These are phyloP conservation scores for Ambastaia sidthimunki DNA, from an alignment of 2,797 vertebrate species.

Conservation along the genomic window DNA sequence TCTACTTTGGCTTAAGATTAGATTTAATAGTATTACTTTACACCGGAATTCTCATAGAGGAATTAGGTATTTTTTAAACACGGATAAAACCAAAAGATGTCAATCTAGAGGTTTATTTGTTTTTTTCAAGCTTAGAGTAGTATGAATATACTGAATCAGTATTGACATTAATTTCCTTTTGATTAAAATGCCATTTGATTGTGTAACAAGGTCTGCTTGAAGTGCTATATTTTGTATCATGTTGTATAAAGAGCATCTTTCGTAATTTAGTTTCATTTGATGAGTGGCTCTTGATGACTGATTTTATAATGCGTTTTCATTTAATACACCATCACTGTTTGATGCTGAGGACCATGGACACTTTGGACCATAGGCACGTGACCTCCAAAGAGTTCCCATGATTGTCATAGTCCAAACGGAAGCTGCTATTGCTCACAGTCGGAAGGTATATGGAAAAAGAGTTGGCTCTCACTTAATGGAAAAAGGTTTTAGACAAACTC, in stretches of 20 bases:
- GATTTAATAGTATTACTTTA: neutral
- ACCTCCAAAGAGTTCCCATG: slow-evolving; percentile 41
- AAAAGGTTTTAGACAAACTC: slow-evolving; percentile 53
- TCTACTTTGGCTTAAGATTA: neutral
- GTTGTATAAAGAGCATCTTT: neutral
- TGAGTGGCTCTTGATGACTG: neutral
- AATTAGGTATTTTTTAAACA: neutral
- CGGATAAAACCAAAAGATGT: neutral
- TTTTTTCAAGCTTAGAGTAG: neutral
- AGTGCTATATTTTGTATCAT: neutral
- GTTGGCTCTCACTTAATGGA: slow-evolving; percentile 54
- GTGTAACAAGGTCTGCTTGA: neutral
- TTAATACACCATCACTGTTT: slow-evolving; percentile 2
- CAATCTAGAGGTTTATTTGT: neutral
- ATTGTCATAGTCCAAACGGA: slow-evolving; percentile 50
- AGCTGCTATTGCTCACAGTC: slow-evolving; percentile 51
- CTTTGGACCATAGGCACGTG: slow-evolving; percentile 37
- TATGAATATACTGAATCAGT: neutral
- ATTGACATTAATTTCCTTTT: neutral
- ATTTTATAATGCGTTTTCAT: neutral
- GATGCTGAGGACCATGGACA: slow-evolving; percentile 22
- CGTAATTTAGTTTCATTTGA: neutral
- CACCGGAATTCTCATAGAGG: too few relatives aligned
- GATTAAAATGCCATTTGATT: neutral
- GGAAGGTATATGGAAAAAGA: slow-evolving; percentile 54